phyloP scores from a whole-genome alignment of 53 echinoderm and acorn worm genomes.

The Zoroaster sp. region DNA sequence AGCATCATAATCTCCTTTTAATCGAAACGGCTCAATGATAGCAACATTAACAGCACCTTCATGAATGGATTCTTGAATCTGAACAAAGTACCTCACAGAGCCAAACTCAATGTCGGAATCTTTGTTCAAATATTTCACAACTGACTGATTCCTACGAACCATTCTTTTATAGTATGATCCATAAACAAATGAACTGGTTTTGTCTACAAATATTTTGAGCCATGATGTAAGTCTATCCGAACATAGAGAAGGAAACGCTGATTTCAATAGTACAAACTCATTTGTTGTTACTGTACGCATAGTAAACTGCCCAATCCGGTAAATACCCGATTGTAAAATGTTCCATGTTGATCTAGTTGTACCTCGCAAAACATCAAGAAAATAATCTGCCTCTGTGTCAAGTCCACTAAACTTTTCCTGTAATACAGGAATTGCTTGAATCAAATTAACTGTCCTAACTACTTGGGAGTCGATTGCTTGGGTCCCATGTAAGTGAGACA shows the following conservation, averaged over 20 bases:
- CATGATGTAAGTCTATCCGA: not conserved
- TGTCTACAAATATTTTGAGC: not conserved
- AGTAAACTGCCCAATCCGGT: too few relatives aligned
- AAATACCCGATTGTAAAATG: too few relatives aligned
- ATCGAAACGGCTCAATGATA: not conserved
- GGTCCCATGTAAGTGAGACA: conserved; percentile 52
- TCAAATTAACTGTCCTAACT: not conserved
- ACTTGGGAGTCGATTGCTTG: conserved; percentile 49
- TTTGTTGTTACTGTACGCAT: too few relatives aligned
- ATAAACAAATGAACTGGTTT: conserved; percentile 47
- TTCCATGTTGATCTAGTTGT: too few relatives aligned
- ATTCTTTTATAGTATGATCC: conserved; percentile 31
- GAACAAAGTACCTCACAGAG: conserved; percentile 37
- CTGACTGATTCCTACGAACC: conserved; percentile 12
- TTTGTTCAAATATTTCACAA: conserved; percentile 10
- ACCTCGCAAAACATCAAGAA: too few relatives aligned
- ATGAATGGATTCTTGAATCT: not conserved
- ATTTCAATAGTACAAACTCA: too few relatives aligned
- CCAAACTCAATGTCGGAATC: conserved; percentile 8
- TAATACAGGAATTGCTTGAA: conserved; percentile 33
- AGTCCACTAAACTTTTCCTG: conserved; percentile 28
- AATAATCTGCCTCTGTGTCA: too few relatives aligned
- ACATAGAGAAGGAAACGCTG: not conserved
- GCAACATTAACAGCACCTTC: not conserved
- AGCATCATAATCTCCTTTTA: not conserved